Evolutionary conservation across 2,888 invertebrate species (phyloP).

Genomic region (Drosophila pseudotalamancana): DNA sequence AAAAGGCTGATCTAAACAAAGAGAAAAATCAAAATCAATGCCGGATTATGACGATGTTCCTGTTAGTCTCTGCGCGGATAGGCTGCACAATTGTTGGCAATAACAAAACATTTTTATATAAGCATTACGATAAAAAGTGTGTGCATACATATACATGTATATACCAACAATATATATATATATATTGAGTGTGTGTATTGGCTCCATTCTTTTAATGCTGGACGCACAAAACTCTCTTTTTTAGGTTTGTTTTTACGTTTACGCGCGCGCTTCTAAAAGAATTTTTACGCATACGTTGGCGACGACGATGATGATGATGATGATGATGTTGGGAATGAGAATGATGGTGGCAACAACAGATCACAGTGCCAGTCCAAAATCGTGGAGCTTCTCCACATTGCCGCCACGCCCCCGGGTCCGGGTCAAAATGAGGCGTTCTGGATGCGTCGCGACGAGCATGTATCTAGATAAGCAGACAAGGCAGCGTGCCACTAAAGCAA

Average conservation of each 20-base stretch:
- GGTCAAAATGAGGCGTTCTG: slow-evolving; percentile 24
- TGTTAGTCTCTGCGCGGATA: slow-evolving; percentile 10
- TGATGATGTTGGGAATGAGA: slow-evolving; percentile 12
- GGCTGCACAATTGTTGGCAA: slow-evolving; percentile 48
- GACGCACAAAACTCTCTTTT: slow-evolving; percentile 37
- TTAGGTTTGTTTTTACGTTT: slow-evolving; percentile 65
- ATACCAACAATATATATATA: not conserved
- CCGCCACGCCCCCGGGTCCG: slow-evolving; percentile 26
- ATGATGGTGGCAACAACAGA: slow-evolving; percentile 48
- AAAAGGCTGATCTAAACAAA: not conserved
- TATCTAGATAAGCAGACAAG: slow-evolving; percentile 68
- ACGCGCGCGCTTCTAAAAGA: slow-evolving; percentile 61
- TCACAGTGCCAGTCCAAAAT: slow-evolving; percentile 54
- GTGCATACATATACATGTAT: not conserved
- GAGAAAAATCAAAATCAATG: slow-evolving; percentile 9
- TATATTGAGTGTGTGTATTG: slow-evolving; percentile 5
- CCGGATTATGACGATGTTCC: slow-evolving; percentile 13
- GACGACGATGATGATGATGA: slow-evolving; percentile 13
- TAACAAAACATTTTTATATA: slow-evolving; percentile 41
- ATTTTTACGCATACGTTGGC: slow-evolving; percentile 68
- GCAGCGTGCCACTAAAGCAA: slow-evolving; percentile 52
- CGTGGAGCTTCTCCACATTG: slow-evolving; percentile 44
- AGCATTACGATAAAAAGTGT: slow-evolving; percentile 12
- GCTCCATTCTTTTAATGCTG: slow-evolving; percentile 29
- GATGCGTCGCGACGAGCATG: slow-evolving; percentile 50